Percentiles rank a stretch among this genome's conserved stretches.
phyloP scores from a whole-genome alignment of 2,888 invertebrate species.

The Panopea generosa region DNA sequence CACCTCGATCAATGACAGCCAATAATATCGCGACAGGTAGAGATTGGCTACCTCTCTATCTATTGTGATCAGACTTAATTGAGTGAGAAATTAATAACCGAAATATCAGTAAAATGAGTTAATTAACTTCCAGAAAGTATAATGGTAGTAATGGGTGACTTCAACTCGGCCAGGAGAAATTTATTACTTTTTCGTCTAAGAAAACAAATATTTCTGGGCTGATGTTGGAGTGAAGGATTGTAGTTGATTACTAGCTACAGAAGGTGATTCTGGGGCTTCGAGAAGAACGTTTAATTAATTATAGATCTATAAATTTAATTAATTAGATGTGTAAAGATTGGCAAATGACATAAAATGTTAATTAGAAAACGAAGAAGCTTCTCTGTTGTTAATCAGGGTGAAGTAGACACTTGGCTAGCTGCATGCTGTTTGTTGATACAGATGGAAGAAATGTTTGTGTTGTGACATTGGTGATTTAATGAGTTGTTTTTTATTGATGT shows the following conservation, averaged over 20 bases:
- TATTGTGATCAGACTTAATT: constrained; percentile 53
- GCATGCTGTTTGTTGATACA: too few relatives aligned
- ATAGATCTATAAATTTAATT: constrained; percentile 26
- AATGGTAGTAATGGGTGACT: constrained; percentile 28
- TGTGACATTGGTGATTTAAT: too few relatives aligned
- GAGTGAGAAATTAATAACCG: constrained; percentile 65
- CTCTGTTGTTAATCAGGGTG: too few relatives aligned
- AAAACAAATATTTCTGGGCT: constrained; percentile 61
- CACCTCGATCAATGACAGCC: too few relatives aligned
- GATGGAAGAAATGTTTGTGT: too few relatives aligned
- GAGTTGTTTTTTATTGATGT: too few relatives aligned
- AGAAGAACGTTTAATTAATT: not conserved
- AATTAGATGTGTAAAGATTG: constrained; percentile 48
- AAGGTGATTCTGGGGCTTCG: constrained; percentile 14
- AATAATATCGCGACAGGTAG: constrained; percentile 33
- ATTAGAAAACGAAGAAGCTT: constrained; percentile 19
- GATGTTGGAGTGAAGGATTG: constrained; percentile 2
- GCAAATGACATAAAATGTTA: constrained; percentile 46
- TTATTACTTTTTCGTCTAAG: constrained; percentile 46
- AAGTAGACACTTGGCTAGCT: too few relatives aligned
- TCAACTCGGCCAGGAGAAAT: constrained; percentile 21
- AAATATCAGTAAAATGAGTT: constrained; percentile 54
- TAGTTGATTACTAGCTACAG: constrained; percentile 31
- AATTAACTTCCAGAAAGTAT: constrained; percentile 54
- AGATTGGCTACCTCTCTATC: constrained; percentile 35